Evolutionary conservation across 2,888 invertebrate species (phyloP).

Genomic region (Microplitis deprimator): DNA sequence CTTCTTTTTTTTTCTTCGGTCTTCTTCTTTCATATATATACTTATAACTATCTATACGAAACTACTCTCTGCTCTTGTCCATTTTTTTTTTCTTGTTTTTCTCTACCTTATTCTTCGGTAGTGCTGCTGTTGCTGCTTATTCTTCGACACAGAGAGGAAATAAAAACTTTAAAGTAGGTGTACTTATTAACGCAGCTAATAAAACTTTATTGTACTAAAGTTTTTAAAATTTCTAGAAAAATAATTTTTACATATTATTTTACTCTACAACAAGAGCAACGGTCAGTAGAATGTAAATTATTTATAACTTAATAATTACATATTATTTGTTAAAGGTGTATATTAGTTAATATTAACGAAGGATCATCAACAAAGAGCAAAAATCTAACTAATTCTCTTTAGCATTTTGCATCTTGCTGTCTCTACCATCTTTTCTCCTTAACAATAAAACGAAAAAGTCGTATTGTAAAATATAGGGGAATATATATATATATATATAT

Average conservation of each 20-base stretch:
- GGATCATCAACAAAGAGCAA: not conserved
- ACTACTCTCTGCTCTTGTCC: slow-evolving; percentile 21
- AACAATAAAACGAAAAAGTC: slow-evolving; percentile 16
- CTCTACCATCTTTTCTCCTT: not conserved
- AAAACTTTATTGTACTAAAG: not conserved
- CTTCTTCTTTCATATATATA: slow-evolving; percentile 47
- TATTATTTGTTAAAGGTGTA: too few species aligned
- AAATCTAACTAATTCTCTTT: slow-evolving; percentile 54
- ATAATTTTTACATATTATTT: too few species aligned
- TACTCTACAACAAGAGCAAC: too few species aligned
- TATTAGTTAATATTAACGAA: too few species aligned
- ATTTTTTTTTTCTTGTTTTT: slow-evolving; percentile 14
- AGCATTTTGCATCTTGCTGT: not conserved
- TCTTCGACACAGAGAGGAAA: not conserved
- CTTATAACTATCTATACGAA: not conserved
- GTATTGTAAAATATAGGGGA: not conserved
- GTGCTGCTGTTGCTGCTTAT: not conserved
- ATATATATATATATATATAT: slow-evolving; percentile 19
- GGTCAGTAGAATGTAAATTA: too few species aligned
- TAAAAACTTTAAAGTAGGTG: not conserved
- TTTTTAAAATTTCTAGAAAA: not conserved
- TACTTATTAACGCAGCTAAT: not conserved
- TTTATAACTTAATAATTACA: too few species aligned
- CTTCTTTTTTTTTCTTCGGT: slow-evolving; percentile 38
- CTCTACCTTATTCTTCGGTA: slow-evolving; percentile 17